Base-by-base conservation (phyloP, 2,888 invertebrate genomes). In the Epiblema foenella region DNA sequence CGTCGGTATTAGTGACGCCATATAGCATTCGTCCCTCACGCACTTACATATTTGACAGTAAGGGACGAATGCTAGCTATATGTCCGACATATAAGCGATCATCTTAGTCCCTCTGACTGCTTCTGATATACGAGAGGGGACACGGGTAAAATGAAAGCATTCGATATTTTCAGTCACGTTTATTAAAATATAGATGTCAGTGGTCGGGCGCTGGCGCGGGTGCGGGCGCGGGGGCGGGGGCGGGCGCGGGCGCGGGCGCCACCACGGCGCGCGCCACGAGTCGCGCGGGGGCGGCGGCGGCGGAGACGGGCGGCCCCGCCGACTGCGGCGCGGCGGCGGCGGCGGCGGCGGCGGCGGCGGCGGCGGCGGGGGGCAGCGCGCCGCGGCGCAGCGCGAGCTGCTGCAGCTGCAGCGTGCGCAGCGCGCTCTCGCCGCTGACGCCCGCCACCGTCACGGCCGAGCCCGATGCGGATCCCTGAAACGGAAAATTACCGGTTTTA, bases 241-340 rank as follows among this genome's bases (percentile, higher is more conserved):
- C 84, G 80, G 88, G 84, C 74, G 88, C 86, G 87, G 80, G 89
- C 82, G 72, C 81, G 81, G 95, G 83, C 94, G 95, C 83, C 94
- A 46, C 46, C 42, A 24, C 60, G 39, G 95, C 77, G 92, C 80
- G 79, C 72, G 74, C 75, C 65, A 77, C 75, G 17, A 75, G 71
- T 39, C 63, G 66, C 58, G 67, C 42, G 42, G 54, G 33, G 52
- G 54, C 59, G 37, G 39, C 15, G 58, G 59, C 33, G 17, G 29
- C 58, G 58, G 56, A 39, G 64, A 74, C 69, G 58, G 73, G 76
- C 68, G 68, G 73, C 68, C 74, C 75, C 18, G 75, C 24, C 2
- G 24, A 24, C 24, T 1, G 4, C 2, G 24, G 24, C 24, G 24
- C 24, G 24, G 24, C 24, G 92, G 42, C 74, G 51, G 62, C 72